Percentiles rank a stretch among this genome's conserved stretches.
phyloP scores from a whole-genome alignment of 1,140 invertebrate genomes.

The Neelides sp. region DNA sequence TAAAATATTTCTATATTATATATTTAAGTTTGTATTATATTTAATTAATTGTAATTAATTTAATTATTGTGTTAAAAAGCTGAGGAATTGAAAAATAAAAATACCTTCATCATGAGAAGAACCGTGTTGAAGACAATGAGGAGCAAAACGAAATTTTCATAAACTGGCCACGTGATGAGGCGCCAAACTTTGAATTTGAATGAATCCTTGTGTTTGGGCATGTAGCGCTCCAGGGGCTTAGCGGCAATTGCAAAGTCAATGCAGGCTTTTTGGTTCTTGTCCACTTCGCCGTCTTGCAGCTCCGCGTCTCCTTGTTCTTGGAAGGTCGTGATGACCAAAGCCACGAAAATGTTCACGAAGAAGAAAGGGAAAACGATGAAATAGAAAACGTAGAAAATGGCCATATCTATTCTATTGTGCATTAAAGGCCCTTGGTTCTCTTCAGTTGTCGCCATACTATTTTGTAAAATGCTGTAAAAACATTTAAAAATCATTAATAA shows the following conservation, averaged over 20 bases:
- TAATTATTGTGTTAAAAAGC: neutral
- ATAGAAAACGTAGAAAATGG: slow-evolving; percentile 99
- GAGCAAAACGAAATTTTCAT: slow-evolving; percentile 99
- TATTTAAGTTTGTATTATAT: too few species aligned
- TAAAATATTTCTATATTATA: too few species aligned
- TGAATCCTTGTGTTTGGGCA: slow-evolving; percentile 93
- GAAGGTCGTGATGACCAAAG: slow-evolving; percentile 99
- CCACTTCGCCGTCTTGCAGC: slow-evolving; percentile 94
- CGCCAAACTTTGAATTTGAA: slow-evolving; percentile 80
- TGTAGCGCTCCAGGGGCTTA: slow-evolving; percentile 88
- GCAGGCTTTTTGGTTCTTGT: slow-evolving; percentile 99
- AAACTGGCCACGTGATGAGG: slow-evolving; percentile 84
- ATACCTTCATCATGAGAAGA: slow-evolving; percentile 98
- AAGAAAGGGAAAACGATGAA: slow-evolving; percentile 99
- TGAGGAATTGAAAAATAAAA: neutral
- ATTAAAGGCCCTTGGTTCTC: slow-evolving; percentile 92
- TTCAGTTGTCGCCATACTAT: slow-evolving; percentile 97
- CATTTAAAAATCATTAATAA: slow-evolving; percentile 2
- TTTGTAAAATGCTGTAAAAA: slow-evolving; percentile 76
- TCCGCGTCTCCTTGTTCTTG: slow-evolving; percentile 99
- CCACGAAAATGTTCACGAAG: slow-evolving; percentile 99
- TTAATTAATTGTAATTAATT: too few species aligned
- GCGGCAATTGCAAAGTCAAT: slow-evolving; percentile 99
- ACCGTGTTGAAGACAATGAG: slow-evolving; percentile 97
- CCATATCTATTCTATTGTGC: slow-evolving; percentile 98